Base-by-base conservation (phyloP, 92 coral and sea anemone species). In the Palythoa caribaeorum region DNA sequence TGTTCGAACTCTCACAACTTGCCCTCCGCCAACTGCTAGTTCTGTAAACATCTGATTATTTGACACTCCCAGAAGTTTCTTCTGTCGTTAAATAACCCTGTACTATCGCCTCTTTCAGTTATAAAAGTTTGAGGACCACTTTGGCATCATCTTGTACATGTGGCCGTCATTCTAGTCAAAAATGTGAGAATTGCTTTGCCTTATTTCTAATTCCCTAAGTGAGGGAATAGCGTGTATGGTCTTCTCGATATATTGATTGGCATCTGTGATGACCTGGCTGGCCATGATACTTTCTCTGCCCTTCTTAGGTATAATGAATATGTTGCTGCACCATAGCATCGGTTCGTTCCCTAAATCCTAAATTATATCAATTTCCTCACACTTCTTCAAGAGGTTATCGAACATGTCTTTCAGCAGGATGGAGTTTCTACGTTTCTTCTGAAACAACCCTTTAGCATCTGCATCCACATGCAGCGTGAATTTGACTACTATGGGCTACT, bases 151-250 rank as follows among this genome's bases (percentile, higher is more conserved):
- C n/a, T n/a, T n/a, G n/a, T n/a, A n/a, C n/a, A n/a, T n/a, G n/a
- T n/a, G n/a, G n/a, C n/a, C n/a, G n/a, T n/a, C n/a, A n/a, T n/a
- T n/a, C n/a, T n/a, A n/a, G n/a, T n/a, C n/a, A n/a, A n/a, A 7
- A 88, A 70, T 71, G 88, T 1, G 89, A 71, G 84, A 91, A 91
- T n/a, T 74, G 73, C 72, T 73, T 87, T 15, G 94, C 55, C 72
- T 48, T 12, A 72, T 59, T 53, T 71, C 85, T 51, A 78, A 76
- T 38, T 91, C 92, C 50, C 77, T 71, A 8, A 73, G 38, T 50
- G 72, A 87, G 47, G 90, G 90, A 13, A 90, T 80, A 47, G 84
- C 86, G 21, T 88, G 89, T 73, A 81, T 77, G 14, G 94, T 88
- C 19, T 73, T 76, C 83, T 53, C 39, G 70, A 84, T 91, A 38